Evolutionary conservation across 2,888 invertebrate species (phyloP).

Genomic region (Anagyrus pseudococci): DNA sequence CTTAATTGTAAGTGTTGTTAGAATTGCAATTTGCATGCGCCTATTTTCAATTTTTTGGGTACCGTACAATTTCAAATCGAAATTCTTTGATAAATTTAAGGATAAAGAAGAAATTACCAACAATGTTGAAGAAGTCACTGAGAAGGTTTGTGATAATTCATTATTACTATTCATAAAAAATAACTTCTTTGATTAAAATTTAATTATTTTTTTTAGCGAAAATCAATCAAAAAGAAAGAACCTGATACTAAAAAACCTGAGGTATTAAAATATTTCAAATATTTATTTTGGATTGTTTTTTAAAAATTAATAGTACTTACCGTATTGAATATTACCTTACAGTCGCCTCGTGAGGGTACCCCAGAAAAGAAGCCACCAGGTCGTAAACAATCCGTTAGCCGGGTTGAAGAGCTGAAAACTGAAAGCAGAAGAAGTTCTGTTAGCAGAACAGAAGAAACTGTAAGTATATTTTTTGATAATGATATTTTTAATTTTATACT

Average conservation of each 20-base stretch:
- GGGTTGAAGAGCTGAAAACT: constrained; percentile 55
- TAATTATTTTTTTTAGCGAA: constrained; percentile 33
- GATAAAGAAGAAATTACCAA: constrained; percentile 56
- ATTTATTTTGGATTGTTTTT: constrained; percentile 23
- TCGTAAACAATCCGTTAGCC: constrained; percentile 54
- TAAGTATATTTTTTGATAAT: constrained; percentile 15
- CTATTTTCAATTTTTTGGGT: not conserved
- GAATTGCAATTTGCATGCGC: not conserved
- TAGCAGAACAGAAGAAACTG: constrained; percentile 49
- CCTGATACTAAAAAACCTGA: constrained; percentile 39
- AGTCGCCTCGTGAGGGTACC: constrained; percentile 50
- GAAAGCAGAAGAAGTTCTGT: constrained; percentile 59
- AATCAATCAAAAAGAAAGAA: constrained; percentile 39
- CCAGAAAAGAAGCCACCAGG: constrained; percentile 49
- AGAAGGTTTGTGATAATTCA: constrained; percentile 47
- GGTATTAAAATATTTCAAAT: constrained; percentile 9
- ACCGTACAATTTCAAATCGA: not conserved
- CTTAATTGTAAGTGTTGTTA: too few species aligned
- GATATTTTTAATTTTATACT: not conserved
- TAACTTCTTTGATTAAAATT: not conserved
- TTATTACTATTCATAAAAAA: constrained; percentile 4
- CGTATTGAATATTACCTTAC: too few species aligned
- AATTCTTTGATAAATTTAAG: constrained; percentile 21
- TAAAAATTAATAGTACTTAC: too few species aligned
- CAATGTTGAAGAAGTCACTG: constrained; percentile 51